These are phyloP conservation scores for Heliconius ethilla DNA, from an alignment of 2,888 invertebrate species.

Conservation along the genomic window DNA sequence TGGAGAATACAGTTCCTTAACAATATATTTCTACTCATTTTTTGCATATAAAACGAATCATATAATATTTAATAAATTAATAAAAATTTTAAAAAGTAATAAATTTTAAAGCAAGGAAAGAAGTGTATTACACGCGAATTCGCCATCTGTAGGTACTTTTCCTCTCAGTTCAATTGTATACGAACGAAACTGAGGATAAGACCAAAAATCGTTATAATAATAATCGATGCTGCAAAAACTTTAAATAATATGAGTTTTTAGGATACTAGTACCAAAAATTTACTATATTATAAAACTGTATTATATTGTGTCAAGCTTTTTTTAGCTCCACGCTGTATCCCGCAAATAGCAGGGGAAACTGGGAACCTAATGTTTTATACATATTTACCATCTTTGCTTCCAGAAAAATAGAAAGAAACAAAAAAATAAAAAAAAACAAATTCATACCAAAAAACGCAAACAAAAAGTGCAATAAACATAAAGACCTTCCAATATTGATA, in stretches of 20 bases:
- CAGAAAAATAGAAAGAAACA: too few relatives aligned
- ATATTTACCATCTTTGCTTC: too few relatives aligned
- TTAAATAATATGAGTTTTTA: neutral
- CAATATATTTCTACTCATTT: too few relatives aligned
- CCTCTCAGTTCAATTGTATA: constrained; percentile 22
- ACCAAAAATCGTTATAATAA: neutral
- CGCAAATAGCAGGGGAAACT: too few relatives aligned
- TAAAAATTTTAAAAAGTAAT: neutral
- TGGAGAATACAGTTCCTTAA: neutral
- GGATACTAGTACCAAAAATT: neutral
- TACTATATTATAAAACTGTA: too few relatives aligned
- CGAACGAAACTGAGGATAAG: constrained; percentile 32
- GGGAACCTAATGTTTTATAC: too few relatives aligned
- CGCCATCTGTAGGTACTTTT: constrained; percentile 24
- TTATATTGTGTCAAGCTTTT: too few relatives aligned
- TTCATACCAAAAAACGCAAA: too few relatives aligned
- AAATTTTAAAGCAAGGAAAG: constrained; percentile 12
- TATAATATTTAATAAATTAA: too few relatives aligned
- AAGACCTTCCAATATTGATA: neutral
- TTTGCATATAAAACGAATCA: too few relatives aligned
- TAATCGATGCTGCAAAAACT: neutral
- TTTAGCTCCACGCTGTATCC: too few relatives aligned
- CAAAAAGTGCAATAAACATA: neutral
- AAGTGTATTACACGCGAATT: constrained; percentile 30
- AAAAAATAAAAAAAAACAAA: too few relatives aligned